Evolutionary conservation across 2,888 invertebrate genomes (phyloP), one percentile per base, ranked within the genome.

Genomic region (Apocheima hispidaria): DNA sequence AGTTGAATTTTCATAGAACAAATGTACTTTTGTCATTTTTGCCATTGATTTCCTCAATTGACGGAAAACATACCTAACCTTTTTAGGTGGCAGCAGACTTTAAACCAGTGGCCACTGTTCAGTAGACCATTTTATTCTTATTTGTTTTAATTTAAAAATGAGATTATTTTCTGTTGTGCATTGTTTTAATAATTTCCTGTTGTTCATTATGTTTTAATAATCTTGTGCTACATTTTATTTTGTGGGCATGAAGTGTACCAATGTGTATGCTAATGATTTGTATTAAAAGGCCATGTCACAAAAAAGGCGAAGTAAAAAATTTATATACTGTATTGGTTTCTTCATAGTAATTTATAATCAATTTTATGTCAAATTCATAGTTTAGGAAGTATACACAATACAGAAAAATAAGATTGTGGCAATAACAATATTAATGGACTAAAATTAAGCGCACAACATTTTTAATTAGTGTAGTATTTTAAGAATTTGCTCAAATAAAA

Each of bases 11-110:
- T 20, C n/a, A 18, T 30, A 1, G 5, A 23, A 49, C 26, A 33
- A 30, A 33, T 36, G 44, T 50, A 49, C 35, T 40, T 48, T 51
- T 26, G 49, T 60, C 43, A 26, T 67, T 23, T 46, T 60, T 40
- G 10, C 64, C 54, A 49, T 66, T 68, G 52, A 66, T 69, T 64
- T 70, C 65, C 59, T 65, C 54, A 62, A 53, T 66, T 66, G 62
- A 71, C 60, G 63, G 70, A 63, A 65, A 63, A 33, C 23, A n/a
- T 2, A 10, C 4, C 2, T 18, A 48, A 30, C 28, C 38, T 48
- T 30, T 48, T 26, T 50, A 43, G n/a, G 23, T 50, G 51, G 36
- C 50, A 28, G 57, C 30, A 38, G 44, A 16, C 21, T 51, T 33
- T 38, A 30, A 20, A 49, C 49, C 56, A 53, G 55, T 60, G 56